Percentiles rank a stretch among this genome's conserved stretches.
These are phyloP conservation scores for Bubo blakistoni DNA, from an alignment of 2,113 vertebrate species.

Conservation along the genomic window DNA sequence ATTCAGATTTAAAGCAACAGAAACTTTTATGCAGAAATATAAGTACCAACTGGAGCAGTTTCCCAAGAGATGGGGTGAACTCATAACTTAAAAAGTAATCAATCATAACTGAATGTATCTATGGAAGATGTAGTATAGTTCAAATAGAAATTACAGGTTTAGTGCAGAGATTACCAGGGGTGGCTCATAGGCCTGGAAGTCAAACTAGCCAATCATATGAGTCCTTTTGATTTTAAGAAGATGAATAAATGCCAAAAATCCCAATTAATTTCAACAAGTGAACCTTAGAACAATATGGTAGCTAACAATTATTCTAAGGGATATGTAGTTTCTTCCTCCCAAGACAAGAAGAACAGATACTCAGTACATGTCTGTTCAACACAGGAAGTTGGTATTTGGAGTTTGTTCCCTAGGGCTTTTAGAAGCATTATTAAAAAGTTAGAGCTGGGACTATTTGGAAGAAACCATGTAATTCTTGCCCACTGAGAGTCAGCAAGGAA, in stretches of 20 bases:
- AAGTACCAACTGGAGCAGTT: not conserved
- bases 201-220: not conserved
- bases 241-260: not conserved
- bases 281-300: not conserved
- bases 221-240: not conserved
- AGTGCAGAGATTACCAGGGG: not conserved
- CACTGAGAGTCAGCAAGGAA: not conserved
- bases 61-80: not conserved
- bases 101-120: not conserved
- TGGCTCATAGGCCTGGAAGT: not conserved
- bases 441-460: not conserved
- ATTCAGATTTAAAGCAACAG: not conserved
- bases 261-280: not conserved
- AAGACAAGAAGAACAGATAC: not conserved
- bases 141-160: not conserved
- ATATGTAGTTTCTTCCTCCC: not conserved
- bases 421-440: not conserved
- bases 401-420: not conserved
- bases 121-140: not conserved
- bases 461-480: not conserved
- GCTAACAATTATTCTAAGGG: not conserved
- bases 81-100: not conserved
- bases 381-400: not conserved
- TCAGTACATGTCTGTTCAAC: not conserved
- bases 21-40: not conserved